These are phyloP conservation scores for Oncorhynchus mykiss DNA, from an alignment of 2,113 vertebrate species.

Conservation along the genomic window DNA sequence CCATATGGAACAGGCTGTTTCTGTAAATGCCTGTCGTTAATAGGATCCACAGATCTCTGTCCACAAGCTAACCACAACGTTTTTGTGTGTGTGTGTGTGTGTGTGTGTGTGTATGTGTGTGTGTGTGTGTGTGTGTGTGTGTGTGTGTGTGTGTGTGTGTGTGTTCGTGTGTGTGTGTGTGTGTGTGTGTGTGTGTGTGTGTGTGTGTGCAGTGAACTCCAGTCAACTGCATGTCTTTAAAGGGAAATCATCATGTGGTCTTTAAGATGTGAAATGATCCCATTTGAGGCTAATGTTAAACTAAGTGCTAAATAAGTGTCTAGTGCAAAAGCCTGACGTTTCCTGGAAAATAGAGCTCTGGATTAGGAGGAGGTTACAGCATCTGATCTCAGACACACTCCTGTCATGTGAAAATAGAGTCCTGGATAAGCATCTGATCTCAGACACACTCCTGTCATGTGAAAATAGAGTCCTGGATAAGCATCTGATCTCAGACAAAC, in stretches of 20 bases:
- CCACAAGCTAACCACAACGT: slow-evolving; percentile 60
- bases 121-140: no score
- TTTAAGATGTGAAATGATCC: slow-evolving; percentile 61
- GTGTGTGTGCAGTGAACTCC: slow-evolving; percentile 43
- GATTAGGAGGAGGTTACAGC: not conserved
- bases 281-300: slow-evolving; percentile 62
- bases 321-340: slow-evolving; percentile 63
- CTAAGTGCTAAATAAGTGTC: slow-evolving; percentile 57
- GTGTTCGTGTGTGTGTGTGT: no score
- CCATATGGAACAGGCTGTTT: slow-evolving; percentile 52
- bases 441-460: no score
- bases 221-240: slow-evolving; percentile 58
- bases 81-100: no score
- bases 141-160: slow-evolving; percentile 19
- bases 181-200: no score
- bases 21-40: slow-evolving; percentile 56
- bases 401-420: slow-evolving; percentile 29
- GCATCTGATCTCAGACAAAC: no score
- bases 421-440: no score
- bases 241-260: slow-evolving; percentile 63
- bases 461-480: no score
- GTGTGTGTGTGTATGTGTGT: no score
- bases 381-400: no score
- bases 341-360: slow-evolving; percentile 56
- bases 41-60: slow-evolving; percentile 66